These are phyloP conservation scores for Caenorhabditis inopinata DNA, from an alignment of 1,140 invertebrate genomes.

Conservation along the genomic window DNA sequence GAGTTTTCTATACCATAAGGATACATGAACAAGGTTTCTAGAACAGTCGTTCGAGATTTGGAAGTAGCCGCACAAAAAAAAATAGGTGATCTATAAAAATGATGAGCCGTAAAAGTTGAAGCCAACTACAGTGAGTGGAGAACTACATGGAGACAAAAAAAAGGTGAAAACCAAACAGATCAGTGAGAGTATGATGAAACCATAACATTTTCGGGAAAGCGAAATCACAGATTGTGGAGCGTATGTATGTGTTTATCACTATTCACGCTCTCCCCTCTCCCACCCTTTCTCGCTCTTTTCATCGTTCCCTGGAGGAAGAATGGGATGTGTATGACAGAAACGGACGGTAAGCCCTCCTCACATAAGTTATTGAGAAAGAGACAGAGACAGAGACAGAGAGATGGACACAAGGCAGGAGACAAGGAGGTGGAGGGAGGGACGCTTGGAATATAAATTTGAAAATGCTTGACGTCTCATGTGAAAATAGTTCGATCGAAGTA, in stretches of 20 bases:
- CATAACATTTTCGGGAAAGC: conserved; percentile 24
- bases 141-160: background rate
- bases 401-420: no score
- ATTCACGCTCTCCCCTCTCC: background rate
- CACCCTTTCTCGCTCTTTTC: background rate
- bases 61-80: no score
- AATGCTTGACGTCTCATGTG: background rate
- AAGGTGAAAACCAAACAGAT: background rate
- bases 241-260: conserved; percentile 7
- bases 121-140: background rate
- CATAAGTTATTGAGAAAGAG: background rate
- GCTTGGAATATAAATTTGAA: background rate
- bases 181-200: conserved; percentile 23
- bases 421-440: background rate
- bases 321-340: background rate
- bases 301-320: background rate
- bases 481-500: background rate
- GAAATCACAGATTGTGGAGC: conserved; percentile 18
- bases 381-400: background rate
- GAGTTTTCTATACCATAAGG: no score
- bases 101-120: no score
- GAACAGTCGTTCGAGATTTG: no score
- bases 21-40: no score
- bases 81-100: no score
- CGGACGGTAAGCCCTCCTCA: background rate